phyloP scores from a whole-genome alignment of 2,888 invertebrate genomes.

The Oxycera nigricornis region DNA sequence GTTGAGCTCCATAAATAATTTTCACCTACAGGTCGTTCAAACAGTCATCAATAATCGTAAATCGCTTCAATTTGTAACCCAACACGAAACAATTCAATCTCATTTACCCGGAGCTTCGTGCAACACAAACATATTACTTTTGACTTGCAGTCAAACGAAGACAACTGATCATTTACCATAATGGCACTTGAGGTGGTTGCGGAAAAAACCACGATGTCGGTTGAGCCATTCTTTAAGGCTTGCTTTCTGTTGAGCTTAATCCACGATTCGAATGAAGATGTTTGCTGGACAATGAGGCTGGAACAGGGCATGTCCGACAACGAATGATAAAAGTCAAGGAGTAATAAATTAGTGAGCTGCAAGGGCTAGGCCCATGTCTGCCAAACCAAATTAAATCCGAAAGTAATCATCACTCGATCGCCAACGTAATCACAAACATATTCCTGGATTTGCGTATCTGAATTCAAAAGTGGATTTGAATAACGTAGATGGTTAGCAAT shows the following conservation, averaged over 20 bases:
- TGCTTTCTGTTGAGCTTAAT: neutral
- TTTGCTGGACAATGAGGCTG: conserved; percentile 10
- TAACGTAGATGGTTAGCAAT: too few species aligned
- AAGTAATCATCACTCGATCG: conserved; percentile 33
- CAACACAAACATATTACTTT: conserved; percentile 23
- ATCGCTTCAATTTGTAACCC: conserved; percentile 35
- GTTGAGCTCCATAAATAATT: too few species aligned
- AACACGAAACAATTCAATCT: conserved; percentile 37
- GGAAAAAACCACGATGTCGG: neutral
- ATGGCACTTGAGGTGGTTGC: conserved; percentile 39
- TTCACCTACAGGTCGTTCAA: conserved; percentile 22
- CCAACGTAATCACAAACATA: conserved; percentile 5
- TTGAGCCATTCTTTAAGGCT: neutral
- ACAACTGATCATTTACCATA: conserved; percentile 42
- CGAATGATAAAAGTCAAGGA: conserved; percentile 36
- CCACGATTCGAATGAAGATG: conserved; percentile 28
- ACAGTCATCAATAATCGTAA: conserved; percentile 36
- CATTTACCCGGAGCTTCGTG: neutral
- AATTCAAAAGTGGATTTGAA: conserved; percentile 4
- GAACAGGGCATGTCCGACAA: neutral
- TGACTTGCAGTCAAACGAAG: conserved; percentile 33
- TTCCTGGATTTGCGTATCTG: neutral
- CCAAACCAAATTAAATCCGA: conserved; percentile 41
- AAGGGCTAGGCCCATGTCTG: conserved; percentile 23
- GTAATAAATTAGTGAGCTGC: conserved; percentile 25